Evolutionary conservation across 2,888 invertebrate species (phyloP).

Genomic region (Rhodophaea formosa): DNA sequence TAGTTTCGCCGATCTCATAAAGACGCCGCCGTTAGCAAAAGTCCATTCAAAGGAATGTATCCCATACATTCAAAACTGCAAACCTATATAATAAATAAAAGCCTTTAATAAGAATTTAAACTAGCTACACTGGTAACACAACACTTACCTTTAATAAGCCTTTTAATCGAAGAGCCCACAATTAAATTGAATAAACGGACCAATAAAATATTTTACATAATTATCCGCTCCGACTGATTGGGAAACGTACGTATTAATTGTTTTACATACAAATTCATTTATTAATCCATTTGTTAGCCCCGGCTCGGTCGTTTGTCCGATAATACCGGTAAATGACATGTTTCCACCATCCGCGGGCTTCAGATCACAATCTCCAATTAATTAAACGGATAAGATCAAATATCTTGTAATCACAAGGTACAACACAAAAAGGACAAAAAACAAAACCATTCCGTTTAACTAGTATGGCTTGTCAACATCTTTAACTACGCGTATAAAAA

Average conservation of each 20-base stretch:
- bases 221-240: slow-evolving; percentile 15
- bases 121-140: background rate
- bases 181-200: slow-evolving; percentile 11
- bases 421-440: slow-evolving; percentile 12
- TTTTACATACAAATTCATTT: slow-evolving; percentile 19
- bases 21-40: too few species aligned
- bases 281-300: slow-evolving; percentile 16
- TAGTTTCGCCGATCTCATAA: too few species aligned
- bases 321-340: slow-evolving; percentile 21
- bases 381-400: slow-evolving; percentile 32
- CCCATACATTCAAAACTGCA: background rate
- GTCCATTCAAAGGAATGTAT: too few species aligned
- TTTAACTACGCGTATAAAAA: slow-evolving; percentile 15
- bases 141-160: background rate
- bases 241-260: slow-evolving; percentile 11
- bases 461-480: slow-evolving; percentile 16
- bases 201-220: slow-evolving; percentile 19
- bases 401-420: slow-evolving; percentile 16
- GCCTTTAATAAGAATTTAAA: background rate
- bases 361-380: slow-evolving; percentile 30
- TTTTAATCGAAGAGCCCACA: slow-evolving; percentile 9
- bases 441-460: slow-evolving; percentile 12
- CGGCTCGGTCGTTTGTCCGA: slow-evolving; percentile 14
- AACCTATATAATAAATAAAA: too few species aligned
- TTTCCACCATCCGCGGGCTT: slow-evolving; percentile 23